Evolutionary conservation across 2,888 invertebrate species (phyloP).

Genomic region (Hydriomena furcata): DNA sequence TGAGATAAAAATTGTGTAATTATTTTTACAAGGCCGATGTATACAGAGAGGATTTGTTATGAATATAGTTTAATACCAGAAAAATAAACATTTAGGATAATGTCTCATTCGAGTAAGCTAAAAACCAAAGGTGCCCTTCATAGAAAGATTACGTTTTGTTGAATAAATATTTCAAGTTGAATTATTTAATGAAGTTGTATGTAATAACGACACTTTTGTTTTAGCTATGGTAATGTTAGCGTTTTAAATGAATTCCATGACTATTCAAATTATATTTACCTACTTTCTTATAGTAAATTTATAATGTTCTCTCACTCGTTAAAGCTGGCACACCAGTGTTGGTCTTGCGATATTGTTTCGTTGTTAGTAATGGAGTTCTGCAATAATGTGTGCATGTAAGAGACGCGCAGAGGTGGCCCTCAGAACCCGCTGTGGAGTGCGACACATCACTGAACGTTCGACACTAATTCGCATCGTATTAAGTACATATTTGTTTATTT

Average conservation of each 20-base stretch:
- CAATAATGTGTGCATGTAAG: constrained; percentile 55
- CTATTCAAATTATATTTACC: constrained; percentile 84
- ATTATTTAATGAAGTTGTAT: constrained; percentile 80
- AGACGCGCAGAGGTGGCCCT: constrained; percentile 25
- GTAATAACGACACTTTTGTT: constrained; percentile 79
- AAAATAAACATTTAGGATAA: constrained; percentile 80
- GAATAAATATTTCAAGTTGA: constrained; percentile 81
- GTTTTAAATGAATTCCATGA: constrained; percentile 78
- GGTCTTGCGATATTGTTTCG: constrained; percentile 72
- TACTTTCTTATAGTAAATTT: constrained; percentile 81
- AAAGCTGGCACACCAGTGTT: constrained; percentile 83
- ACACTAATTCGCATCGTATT: constrained; percentile 49
- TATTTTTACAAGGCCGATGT: constrained; percentile 75
- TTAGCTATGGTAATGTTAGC: constrained; percentile 79
- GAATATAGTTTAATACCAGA: constrained; percentile 76
- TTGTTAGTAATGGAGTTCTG: constrained; percentile 64
- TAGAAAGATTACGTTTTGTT: constrained; percentile 84
- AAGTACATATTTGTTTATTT: constrained; percentile 20
- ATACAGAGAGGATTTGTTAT: constrained; percentile 78
- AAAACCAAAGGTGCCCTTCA: constrained; percentile 95
- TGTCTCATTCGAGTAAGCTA: constrained; percentile 87
- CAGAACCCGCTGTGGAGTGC: constrained; percentile 24
- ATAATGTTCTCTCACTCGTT: constrained; percentile 81
- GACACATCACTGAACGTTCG: constrained; percentile 50
- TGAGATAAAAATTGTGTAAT: constrained; percentile 65